Evolutionary conservation across 2,888 invertebrate species (phyloP).

Genomic region (Hemistola chrysoprasaria): DNA sequence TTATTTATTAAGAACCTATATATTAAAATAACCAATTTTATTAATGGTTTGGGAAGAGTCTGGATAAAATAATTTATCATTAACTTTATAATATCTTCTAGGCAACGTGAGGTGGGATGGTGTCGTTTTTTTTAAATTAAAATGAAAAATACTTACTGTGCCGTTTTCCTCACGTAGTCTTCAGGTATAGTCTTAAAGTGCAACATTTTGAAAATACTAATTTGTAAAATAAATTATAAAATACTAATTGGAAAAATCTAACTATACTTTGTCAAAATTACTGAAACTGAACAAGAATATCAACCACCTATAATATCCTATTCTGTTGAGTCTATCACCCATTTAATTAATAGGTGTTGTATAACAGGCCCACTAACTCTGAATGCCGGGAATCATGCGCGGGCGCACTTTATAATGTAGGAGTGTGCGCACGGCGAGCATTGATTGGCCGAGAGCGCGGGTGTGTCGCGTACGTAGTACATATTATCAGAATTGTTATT

Average conservation of each 20-base stretch:
- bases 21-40: too few relatives aligned
- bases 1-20: too few relatives aligned
- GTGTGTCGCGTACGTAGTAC: constrained; percentile 65
- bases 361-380: constrained; percentile 37
- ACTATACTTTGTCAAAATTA: constrained; percentile 68
- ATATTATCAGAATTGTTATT: constrained; percentile 11
- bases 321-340: constrained; percentile 72
- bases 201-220: constrained; percentile 58
- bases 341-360: constrained; percentile 57
- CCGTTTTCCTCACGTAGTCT: constrained; percentile 64
- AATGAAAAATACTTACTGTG: constrained; percentile 56
- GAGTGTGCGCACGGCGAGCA: constrained; percentile 51
- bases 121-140: too few relatives aligned
- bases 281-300: constrained; percentile 80
- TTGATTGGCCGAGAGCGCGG: constrained; percentile 69
- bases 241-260: constrained; percentile 25
- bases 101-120: too few relatives aligned
- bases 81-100: too few relatives aligned
- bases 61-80: too few relatives aligned
- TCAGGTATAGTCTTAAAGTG: constrained; percentile 67
- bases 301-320: constrained; percentile 75
- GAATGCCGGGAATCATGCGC: constrained; percentile 47
- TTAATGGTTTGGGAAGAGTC: too few relatives aligned
- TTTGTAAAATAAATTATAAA: constrained; percentile 29
- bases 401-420: constrained; percentile 59